Evolutionary conservation across 1,140 invertebrate species (phyloP), one percentile per base, ranked within the genome.

Genomic region (Heliconius hermathena): DNA sequence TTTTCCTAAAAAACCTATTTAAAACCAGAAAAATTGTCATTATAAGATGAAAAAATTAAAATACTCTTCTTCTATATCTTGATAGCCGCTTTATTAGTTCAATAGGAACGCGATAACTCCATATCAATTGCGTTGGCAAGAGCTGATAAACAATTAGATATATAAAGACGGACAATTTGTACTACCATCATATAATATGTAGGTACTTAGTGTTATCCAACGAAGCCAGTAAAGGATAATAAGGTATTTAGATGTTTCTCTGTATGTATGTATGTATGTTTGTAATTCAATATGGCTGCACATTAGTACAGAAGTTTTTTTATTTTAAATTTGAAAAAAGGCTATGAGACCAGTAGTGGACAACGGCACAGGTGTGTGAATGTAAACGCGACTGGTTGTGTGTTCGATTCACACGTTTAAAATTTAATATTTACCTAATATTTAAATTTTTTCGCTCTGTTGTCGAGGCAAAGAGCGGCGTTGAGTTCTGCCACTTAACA

Each of bases 181-280:
- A 66, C 26, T 22, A 66, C 29, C n/a, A 66, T 66, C 22, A 13
- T 29, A 66, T 66, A 66, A 13, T 66, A 11, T 60, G 11, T 36
- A 36, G 33, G 33, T 66, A 66, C 60, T 66, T 66, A 66, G 11
- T 66, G 26, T 66, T 66, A 66, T 66, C 60, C 60, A 66, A 66
- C 60, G 60, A 66, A 66, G 60, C 60, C 60, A 66, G 22, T 66
- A 66, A 66, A 66, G 13, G 60, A 66, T 66, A 66, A 66, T 66
- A 66, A 66, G 60, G 13, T 66, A 66, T 66, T 66, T 66, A 66
- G 11, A 66, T 26, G 26, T 66, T 66, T 26, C 60, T 66, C 13
- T 29, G 22, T 66, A 11, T 57, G 54, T 57, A 66, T 66, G 57
- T 26, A 26, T 46, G 41, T 46, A 46, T 66, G 22, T 66, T 66